These are phyloP conservation scores for Teleogryllus occipitalis DNA, from an alignment of 1,140 invertebrate species.

Conservation along the genomic window DNA sequence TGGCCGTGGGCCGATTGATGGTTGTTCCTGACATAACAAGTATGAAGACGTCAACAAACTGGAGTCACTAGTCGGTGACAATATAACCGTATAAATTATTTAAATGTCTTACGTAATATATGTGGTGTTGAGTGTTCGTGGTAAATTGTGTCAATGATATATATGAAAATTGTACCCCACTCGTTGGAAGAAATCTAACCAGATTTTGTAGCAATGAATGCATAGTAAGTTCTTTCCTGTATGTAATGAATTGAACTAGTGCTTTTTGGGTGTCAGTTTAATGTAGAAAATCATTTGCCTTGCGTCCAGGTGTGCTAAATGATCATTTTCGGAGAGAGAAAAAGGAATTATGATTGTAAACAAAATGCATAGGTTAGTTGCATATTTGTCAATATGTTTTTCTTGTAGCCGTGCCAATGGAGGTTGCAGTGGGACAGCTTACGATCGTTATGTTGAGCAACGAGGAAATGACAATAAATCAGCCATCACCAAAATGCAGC, in stretches of 20 bases:
- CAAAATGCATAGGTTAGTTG: too few relatives aligned
- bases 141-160: neutral
- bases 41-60: neutral
- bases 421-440: constrained; percentile 19
- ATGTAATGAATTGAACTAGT: neutral
- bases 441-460: constrained; percentile 19
- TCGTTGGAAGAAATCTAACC: neutral
- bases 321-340: too few relatives aligned
- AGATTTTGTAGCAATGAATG: neutral
- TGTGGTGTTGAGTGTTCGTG: neutral
- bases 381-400: neutral
- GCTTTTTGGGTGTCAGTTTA: too few relatives aligned
- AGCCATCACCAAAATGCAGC: constrained; percentile 74
- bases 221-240: neutral
- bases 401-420: constrained; percentile 16
- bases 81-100: neutral
- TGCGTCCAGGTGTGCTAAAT: too few relatives aligned
- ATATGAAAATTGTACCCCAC: neutral
- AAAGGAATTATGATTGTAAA: too few relatives aligned
- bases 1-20: neutral
- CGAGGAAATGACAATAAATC: constrained; percentile 32
- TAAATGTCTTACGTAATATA: neutral
- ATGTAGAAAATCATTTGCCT: too few relatives aligned
- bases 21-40: neutral
- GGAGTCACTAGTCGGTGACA: neutral